These are phyloP conservation scores for Archegozetes longisetosus DNA, from an alignment of 1,140 invertebrate species.

Conservation along the genomic window DNA sequence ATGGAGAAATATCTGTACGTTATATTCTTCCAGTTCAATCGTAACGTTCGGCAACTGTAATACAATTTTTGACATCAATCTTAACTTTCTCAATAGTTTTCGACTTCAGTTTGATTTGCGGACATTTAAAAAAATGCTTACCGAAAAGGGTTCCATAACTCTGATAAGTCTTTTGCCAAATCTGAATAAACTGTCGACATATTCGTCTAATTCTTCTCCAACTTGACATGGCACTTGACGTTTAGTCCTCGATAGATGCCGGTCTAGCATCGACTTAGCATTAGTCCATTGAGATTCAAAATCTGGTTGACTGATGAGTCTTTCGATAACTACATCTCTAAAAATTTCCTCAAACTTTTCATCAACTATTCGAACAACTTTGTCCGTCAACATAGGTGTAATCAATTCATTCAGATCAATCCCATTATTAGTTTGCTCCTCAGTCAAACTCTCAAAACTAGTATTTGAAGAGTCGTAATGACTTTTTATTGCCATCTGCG, in stretches of 20 bases:
- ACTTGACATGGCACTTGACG: conserved; percentile 24
- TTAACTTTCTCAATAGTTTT: too few relatives aligned
- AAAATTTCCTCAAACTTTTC: background rate
- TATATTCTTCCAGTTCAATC: conserved; percentile 22
- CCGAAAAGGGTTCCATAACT: conserved; percentile 15
- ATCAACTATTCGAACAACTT: too few relatives aligned
- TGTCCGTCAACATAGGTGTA: background rate
- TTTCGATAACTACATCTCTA: background rate
- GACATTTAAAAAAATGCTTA: too few relatives aligned
- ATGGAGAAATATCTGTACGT: conserved; percentile 21
- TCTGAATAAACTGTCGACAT: conserved; percentile 24
- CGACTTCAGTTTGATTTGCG: too few relatives aligned
- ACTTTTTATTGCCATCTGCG: background rate
- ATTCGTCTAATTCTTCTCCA: conserved; percentile 24
- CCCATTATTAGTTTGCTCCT: background rate
- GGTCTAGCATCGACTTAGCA: background rate
- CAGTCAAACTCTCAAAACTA: background rate
- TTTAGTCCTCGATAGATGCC: conserved; percentile 5
- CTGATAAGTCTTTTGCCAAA: conserved; percentile 22
- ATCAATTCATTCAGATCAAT: conserved; percentile 5
- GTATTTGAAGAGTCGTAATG: conserved; percentile 6
- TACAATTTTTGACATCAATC: too few relatives aligned
- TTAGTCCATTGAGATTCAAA: background rate
- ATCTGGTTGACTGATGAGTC: background rate
- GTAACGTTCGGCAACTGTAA: conserved; percentile 21